These are phyloP conservation scores for Paracentrotus lividus DNA, from an alignment of 53 echinoderm and acorn worm genomes.

Conservation along the genomic window DNA sequence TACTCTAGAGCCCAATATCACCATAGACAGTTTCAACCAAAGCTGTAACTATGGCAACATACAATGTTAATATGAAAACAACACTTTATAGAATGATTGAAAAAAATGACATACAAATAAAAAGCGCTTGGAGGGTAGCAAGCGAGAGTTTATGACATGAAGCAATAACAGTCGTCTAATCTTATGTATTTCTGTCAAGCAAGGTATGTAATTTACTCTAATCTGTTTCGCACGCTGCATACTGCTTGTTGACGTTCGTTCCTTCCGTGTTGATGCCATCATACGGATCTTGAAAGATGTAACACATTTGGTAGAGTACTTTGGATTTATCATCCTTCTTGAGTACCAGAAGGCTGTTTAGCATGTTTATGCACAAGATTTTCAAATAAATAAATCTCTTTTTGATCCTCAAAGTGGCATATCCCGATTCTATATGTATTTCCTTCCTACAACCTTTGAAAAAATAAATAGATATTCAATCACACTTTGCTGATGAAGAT, in stretches of 20 bases:
- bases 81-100: background rate
- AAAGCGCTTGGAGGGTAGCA: background rate
- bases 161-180: background rate
- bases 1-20: too few relatives aligned
- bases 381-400: background rate
- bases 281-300: background rate
- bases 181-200: constrained; percentile 24
- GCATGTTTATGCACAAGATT: background rate
- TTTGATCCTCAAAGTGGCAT: too few relatives aligned
- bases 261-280: background rate
- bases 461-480: too few relatives aligned
- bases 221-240: constrained; percentile 13
- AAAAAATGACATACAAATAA: constrained; percentile 22
- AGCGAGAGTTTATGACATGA: background rate
- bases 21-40: background rate
- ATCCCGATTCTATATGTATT: too few relatives aligned
- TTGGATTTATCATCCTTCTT: too few relatives aligned
- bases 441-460: too few relatives aligned
- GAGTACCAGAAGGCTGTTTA: too few relatives aligned
- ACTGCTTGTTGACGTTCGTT: background rate
- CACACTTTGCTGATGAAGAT: too few relatives aligned
- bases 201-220: constrained; percentile 9
- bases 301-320: background rate
- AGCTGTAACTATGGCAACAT: background rate
- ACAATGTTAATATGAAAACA: background rate